Base-by-base conservation (phyloP, 2,113 vertebrate species). In the Pycnonotus jocosus region DNA sequence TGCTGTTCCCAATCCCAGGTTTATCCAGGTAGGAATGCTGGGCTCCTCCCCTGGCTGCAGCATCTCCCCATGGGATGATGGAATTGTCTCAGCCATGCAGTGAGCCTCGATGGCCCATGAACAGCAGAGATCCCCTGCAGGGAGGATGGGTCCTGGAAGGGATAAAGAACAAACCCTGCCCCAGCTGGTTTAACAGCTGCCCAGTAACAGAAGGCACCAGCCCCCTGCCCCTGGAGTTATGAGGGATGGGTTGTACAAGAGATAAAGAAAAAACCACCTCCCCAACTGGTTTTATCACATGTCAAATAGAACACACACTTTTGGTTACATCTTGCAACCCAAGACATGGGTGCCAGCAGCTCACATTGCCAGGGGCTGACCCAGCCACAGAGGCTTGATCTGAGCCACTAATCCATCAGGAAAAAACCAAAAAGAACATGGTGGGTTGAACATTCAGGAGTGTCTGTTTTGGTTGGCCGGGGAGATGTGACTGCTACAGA, bases 351-450 rank as follows among this genome's bases (percentile, higher is more conserved):
- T 5, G 21, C 68, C 18, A 1, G 38, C 5, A 11, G 62, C 54
- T 54, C 20, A 2, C 15, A 0, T n/a, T 69, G 42, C 3, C 1
- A 0, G 45, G 37, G 61, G 9, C 73, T 40, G 58, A 33, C 40
- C 12, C 1, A 2, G 56, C 16, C 61, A 9, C 56, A 21, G 70
- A 22, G 51, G 23, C 37, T 78, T 35, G 12, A 7, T 35, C 2
- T 1, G 33, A 60, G 66, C 40, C 47, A n/a, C 3, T 12, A 38
- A 72, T 42, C 16, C 74, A 21, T 4, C 57, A 71, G 61, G 1
- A 61, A 64, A n/a, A 17, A 7, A 0, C 2, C 13, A 33, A n/a
- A 11, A 5, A 15, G 7, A 60, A 22, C 7, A 2, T 2, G n/a
- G 42, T 78, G 56, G 24, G 6, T 12, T 42, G 69, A 71, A 28